Percentiles rank a stretch among this genome's conserved stretches.
Conservation (phyloP, 2,797 vertebrate genomes). For the Cichlasoma orientale region DNA sequence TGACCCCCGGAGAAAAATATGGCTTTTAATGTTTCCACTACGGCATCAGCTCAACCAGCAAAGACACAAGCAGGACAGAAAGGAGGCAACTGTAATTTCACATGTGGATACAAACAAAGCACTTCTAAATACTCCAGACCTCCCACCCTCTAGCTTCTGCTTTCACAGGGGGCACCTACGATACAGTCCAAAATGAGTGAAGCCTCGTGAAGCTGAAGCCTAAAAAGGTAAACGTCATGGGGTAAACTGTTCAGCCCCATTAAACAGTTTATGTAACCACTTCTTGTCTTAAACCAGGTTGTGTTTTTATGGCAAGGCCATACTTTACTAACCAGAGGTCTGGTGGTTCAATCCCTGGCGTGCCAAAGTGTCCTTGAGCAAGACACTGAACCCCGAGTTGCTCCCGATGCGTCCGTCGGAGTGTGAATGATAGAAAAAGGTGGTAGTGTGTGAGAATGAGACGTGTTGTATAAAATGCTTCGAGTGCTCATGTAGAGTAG, state of each 20-base stretch:
- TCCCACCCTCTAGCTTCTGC: background rate
- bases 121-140: background rate
- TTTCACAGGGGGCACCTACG: background rate
- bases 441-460: too few relatives aligned
- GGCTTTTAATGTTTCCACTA: slow-evolving; percentile 11
- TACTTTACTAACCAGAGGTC: too few relatives aligned
- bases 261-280: background rate
- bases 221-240: background rate
- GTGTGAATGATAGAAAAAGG: too few relatives aligned
- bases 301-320: too few relatives aligned
- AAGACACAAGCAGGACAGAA: background rate
- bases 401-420: too few relatives aligned
- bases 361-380: too few relatives aligned
- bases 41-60: background rate
- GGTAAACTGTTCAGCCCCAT: background rate
- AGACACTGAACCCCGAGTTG: too few relatives aligned
- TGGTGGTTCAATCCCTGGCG: too few relatives aligned
- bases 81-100: background rate
- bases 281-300: background rate
- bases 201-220: background rate
- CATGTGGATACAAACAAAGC: background rate
- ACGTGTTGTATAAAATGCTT: too few relatives aligned
- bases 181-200: background rate
- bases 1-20: slow-evolving; percentile 18
- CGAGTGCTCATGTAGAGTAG: too few relatives aligned